Evolutionary conservation across 2,888 invertebrate genomes (phyloP), one percentile per base, ranked within the genome.

Genomic region (Mythimna lalbum): DNA sequence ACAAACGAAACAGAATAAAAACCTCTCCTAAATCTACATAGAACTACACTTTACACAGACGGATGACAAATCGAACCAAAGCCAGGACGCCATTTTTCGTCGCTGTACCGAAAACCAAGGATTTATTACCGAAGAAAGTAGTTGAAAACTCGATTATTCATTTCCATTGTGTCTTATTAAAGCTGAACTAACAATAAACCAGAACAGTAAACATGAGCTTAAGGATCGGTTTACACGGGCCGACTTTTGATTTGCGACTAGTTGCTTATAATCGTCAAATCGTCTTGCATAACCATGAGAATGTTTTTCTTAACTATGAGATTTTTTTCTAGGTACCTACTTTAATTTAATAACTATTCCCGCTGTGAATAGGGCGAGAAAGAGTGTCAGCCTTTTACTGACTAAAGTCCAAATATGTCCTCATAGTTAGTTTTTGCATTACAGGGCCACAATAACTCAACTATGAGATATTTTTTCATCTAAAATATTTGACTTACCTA

Each of bases 131-230:
- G 49, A 69, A 64, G 64, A 69, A 81, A 72, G 67, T 74, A 78
- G 70, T 77, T 66, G 73, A 61, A 59, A 80, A 71, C 80, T 85
- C 73, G 77, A 82, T 83, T 83, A 83, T 83, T 83, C 67, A 83
- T 85, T 82, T 83, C 75, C 70, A 83, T 75, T 82, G 75, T 73
- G 61, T 63, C 77, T 85, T 77, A 79, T 73, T 76, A 74, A 71
- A 80, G 60, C 12, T 55, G 14, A 68, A 80, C 55, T 80, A 50
- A 66, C 68, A 59, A 65, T 84, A 81, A 80, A 76, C 19, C 27
- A 56, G 60, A 56, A 60, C 33, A 57, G 56, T 77, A 78, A 71
- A 78, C 68, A 67, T 4, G 27, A 55, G 57, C 52, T 68, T 49
- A 63, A 63, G 52, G 52, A 52, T 23, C 2, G 17, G 19, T 65